phyloP scores from a whole-genome alignment of 2,113 vertebrate species.

The Cyphomyrus plagiostoma region DNA sequence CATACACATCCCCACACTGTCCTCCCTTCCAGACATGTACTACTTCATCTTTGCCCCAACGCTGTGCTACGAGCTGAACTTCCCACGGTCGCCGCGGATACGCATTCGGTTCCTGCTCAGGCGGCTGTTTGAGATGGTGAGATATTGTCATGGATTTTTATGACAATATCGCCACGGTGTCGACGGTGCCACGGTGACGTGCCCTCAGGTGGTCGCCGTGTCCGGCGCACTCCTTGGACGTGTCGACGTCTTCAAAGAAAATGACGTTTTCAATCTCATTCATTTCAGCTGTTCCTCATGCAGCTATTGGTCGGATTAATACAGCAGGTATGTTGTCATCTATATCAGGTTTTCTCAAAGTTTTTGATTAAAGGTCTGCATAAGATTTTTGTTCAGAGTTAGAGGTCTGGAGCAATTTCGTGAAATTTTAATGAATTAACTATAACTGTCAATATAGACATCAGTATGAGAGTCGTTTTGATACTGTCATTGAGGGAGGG shows the following conservation, averaged over 20 bases:
- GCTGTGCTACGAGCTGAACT: conserved; percentile 86
- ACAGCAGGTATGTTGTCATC: conserved; percentile 70
- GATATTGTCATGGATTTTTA: conserved; percentile 23
- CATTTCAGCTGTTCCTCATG: conserved; percentile 75
- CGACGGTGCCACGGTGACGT: too few relatives aligned
- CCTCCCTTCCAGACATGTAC: conserved; percentile 65
- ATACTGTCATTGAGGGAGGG: not conserved
- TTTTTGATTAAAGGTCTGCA: not conserved
- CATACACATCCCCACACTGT: too few relatives aligned
- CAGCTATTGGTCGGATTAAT: conserved; percentile 82
- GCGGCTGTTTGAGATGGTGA: conserved; percentile 82
- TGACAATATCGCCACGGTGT: too few relatives aligned
- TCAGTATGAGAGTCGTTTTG: not conserved
- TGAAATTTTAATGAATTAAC: not conserved
- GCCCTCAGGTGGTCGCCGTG: not conserved
- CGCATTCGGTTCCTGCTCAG: conserved; percentile 80
- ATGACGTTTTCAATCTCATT: not conserved
- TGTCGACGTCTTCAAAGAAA: not conserved
- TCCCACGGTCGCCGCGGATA: conserved; percentile 77
- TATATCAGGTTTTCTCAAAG: not conserved
- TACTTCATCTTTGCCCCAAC: conserved; percentile 82
- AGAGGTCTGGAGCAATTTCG: not conserved
- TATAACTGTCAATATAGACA: not conserved
- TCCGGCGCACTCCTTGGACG: not conserved
- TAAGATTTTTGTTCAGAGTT: not conserved